These are phyloP conservation scores for Platorchestia sp. DNA, from an alignment of 1,140 invertebrate species.

Conservation along the genomic window DNA sequence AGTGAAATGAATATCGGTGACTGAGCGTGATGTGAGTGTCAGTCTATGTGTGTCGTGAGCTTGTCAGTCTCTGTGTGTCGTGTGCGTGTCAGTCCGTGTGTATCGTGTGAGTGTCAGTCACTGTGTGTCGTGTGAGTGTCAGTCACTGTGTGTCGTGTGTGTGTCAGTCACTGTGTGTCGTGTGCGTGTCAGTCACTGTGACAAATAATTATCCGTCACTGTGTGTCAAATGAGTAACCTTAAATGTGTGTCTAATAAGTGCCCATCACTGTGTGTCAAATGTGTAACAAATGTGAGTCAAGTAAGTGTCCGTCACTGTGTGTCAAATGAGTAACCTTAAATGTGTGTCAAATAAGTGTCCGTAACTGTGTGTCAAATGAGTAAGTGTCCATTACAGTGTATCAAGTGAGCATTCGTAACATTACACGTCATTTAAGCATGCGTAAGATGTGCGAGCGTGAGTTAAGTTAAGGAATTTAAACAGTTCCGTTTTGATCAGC, in stretches of 20 bases:
- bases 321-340: background rate
- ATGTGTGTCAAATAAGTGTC: background rate
- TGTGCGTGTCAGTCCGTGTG: no score
- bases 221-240: background rate
- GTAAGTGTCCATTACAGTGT: no score
- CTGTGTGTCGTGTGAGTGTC: no score
- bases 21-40: no score
- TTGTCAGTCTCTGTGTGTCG: no score
- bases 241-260: background rate
- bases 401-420: no score
- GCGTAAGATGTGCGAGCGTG: background rate
- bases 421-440: background rate
- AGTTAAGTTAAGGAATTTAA: background rate
- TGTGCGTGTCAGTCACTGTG: no score
- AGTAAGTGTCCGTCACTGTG: background rate
- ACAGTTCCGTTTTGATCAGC: background rate
- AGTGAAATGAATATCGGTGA: background rate
- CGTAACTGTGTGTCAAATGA: background rate
- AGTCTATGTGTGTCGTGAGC: no score
- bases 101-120: no score
- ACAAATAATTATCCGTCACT: background rate
- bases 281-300: background rate
- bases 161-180: no score
- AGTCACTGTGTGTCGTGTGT: no score
- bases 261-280: background rate